Evolutionary conservation across 1,140 invertebrate species (phyloP).

Genomic region (Achatina immaculata): DNA sequence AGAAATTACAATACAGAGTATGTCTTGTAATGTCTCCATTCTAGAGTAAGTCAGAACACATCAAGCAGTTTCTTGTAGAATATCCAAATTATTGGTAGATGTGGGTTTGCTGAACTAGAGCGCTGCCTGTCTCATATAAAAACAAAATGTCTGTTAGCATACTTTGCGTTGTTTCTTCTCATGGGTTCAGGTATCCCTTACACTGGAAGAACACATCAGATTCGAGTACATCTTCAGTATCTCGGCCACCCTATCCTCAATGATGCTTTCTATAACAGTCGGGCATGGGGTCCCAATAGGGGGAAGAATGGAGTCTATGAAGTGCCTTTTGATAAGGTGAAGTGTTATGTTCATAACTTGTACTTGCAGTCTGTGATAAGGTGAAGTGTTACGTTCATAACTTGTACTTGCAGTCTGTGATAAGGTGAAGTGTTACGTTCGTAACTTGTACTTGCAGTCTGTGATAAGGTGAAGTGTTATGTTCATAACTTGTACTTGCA

Average conservation of each 20-base stretch:
- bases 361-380: background rate
- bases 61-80: no score
- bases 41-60: no score
- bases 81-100: no score
- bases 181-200: constrained; percentile 78
- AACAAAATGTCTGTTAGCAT: no score
- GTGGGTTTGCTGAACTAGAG: no score
- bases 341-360: background rate
- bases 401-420: background rate
- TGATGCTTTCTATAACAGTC: constrained; percentile 86
- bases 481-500: background rate
- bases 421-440: background rate
- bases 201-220: constrained; percentile 98
- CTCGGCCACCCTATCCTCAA: constrained; percentile 97
- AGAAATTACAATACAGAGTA: no score
- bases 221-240: constrained; percentile 98
- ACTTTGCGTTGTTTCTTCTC: no score
- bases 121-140: no score
- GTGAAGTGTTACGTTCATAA: background rate
- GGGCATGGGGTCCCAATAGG: constrained; percentile 75
- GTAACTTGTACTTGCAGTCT: background rate
- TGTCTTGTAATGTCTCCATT: no score
- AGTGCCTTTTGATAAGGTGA: constrained; percentile 86
- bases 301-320: constrained; percentile 93
- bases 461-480: background rate